Evolutionary conservation across 2,888 invertebrate genomes (phyloP).

Genomic region (Dioctria linearis): DNA sequence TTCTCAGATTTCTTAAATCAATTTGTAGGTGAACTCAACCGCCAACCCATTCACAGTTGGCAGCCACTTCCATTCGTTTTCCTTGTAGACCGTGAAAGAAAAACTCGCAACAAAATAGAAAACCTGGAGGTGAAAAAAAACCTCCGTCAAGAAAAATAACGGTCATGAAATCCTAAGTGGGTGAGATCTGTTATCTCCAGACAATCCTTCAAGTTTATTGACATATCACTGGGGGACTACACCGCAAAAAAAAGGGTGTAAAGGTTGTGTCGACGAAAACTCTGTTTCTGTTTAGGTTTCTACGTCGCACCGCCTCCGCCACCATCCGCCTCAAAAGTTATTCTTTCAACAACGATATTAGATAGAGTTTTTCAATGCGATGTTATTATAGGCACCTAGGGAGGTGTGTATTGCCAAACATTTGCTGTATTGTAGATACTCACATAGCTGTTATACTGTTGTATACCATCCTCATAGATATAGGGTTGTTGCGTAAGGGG

Average conservation of each 20-base stretch:
- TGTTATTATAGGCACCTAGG: conserved; percentile 2
- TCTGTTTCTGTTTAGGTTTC: background rate
- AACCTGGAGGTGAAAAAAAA: too few relatives aligned
- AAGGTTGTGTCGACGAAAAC: conserved; percentile 5
- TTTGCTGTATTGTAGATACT: too few relatives aligned
- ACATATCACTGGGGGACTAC: conserved; percentile 27
- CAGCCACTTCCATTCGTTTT: too few relatives aligned
- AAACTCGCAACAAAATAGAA: too few relatives aligned
- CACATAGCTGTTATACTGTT: too few relatives aligned
- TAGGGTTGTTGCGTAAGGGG: too few relatives aligned
- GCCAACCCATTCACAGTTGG: too few relatives aligned
- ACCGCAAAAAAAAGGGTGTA: conserved; percentile 4
- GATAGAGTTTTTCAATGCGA: conserved; percentile 3
- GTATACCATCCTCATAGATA: too few relatives aligned
- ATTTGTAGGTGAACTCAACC: too few relatives aligned
- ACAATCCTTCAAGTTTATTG: conserved; percentile 39
- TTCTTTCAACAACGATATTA: conserved; percentile 13
- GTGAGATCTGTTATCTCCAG: conserved; percentile 21
- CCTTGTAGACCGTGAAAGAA: too few relatives aligned
- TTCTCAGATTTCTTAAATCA: too few relatives aligned
- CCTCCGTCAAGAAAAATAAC: conserved; percentile 32
- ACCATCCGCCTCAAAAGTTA: conserved; percentile 19
- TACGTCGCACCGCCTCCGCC: too few relatives aligned
- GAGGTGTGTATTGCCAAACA: background rate
- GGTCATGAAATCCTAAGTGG: conserved; percentile 33